Percentiles rank a stretch among this genome's conserved stretches.
Conservation (phyloP, 2,113 vertebrate genomes). For the Chaenocephalus aceratus region DNA sequence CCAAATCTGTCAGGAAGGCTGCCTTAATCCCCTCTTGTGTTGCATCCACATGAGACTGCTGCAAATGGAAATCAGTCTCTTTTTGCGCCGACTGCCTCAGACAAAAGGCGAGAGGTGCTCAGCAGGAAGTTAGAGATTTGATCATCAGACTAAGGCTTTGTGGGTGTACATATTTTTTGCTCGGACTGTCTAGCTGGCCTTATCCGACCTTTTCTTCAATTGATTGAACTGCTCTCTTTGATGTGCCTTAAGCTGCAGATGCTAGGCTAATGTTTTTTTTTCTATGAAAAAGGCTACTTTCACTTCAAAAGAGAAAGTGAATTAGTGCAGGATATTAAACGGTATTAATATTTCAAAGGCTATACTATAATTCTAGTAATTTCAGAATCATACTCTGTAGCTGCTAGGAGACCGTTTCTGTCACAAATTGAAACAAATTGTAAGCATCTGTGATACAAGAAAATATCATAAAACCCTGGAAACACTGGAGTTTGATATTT, state of each 20-base stretch:
- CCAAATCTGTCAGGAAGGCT: constrained; percentile 72
- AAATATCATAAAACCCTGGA: neutral
- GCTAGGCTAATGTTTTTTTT: neutral
- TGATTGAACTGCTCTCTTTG: constrained; percentile 46
- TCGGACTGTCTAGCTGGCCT: constrained; percentile 18
- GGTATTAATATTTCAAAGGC: constrained; percentile 9
- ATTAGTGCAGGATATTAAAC: neutral
- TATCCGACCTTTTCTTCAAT: constrained; percentile 29
- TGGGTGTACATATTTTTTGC: constrained; percentile 43
- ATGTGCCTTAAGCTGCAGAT: constrained; percentile 32
- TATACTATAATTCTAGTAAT: neutral
- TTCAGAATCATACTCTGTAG: neutral
- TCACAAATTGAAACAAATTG: neutral
- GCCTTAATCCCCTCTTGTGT: constrained; percentile 74
- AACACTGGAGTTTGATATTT: too few relatives aligned
- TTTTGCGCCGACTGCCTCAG: constrained; percentile 32
- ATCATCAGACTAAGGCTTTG: constrained; percentile 51
- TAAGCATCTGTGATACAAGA: neutral
- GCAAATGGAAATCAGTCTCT: constrained; percentile 61
- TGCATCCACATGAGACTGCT: constrained; percentile 69
- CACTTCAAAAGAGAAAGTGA: neutral
- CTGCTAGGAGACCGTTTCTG: neutral
- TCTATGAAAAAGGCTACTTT: neutral
- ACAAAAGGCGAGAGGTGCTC: constrained; percentile 67
- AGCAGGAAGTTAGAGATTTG: constrained; percentile 73